These are phyloP conservation scores for Teleogryllus oceanicus DNA, from an alignment of 2,888 invertebrate species.

Conservation along the genomic window DNA sequence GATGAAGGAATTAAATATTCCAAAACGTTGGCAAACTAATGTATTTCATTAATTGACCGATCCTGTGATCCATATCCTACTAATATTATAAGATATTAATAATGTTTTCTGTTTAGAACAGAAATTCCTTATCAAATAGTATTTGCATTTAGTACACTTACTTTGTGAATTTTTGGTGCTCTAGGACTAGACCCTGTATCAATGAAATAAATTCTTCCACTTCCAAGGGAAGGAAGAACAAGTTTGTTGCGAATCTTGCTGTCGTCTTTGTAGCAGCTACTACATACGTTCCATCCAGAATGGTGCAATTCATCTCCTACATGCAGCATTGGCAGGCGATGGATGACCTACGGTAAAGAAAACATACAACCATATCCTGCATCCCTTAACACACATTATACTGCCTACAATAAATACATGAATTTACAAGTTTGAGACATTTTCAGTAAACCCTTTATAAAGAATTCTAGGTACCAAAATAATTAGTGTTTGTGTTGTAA, in stretches of 20 bases:
- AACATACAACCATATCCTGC: neutral
- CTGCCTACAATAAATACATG: neutral
- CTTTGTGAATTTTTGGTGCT: constrained; percentile 71
- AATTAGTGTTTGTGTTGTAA: neutral
- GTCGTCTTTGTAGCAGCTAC: constrained; percentile 71
- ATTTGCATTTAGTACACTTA: constrained; percentile 42
- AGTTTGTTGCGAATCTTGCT: constrained; percentile 67
- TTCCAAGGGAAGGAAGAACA: constrained; percentile 76
- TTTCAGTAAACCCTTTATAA: neutral
- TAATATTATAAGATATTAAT: too few species aligned
- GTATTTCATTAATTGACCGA: too few species aligned
- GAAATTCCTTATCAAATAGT: too few species aligned
- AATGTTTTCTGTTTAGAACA: too few species aligned
- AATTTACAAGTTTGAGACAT: neutral
- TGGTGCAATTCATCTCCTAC: constrained; percentile 90
- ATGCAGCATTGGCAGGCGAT: constrained; percentile 74
- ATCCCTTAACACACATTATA: neutral
- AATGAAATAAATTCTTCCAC: constrained; percentile 78
- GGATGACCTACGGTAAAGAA: constrained; percentile 66
- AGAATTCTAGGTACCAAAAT: neutral
- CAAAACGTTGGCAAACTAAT: too few species aligned
- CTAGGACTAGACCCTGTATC: constrained; percentile 72
- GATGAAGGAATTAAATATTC: too few species aligned
- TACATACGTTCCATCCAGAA: constrained; percentile 95
- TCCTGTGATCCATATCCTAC: too few species aligned